Evolutionary conservation across 2,888 invertebrate species (phyloP).

Genomic region (Acanthosepion pharaonis): DNA sequence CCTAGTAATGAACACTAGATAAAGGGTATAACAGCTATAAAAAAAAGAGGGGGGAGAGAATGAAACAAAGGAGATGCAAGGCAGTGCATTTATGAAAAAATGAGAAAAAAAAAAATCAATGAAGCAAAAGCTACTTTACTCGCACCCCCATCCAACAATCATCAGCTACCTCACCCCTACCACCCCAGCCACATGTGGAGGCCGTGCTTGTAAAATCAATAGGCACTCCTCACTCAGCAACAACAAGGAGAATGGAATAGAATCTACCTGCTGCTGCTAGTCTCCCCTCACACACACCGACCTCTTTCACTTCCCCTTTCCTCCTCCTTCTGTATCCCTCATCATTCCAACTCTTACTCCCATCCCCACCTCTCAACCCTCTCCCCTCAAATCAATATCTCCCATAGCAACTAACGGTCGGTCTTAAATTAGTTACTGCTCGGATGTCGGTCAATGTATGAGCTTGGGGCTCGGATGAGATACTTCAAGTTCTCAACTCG

Average conservation of each 20-base stretch:
- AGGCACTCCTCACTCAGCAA: neutral
- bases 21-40: neutral
- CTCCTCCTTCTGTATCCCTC: no score
- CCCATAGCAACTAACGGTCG: slow-evolving; percentile 33
- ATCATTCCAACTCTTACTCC: neutral
- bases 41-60: no score
- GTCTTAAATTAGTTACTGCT: slow-evolving; percentile 16
- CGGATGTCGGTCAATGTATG: slow-evolving; percentile 33
- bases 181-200: no score
- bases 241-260: neutral
- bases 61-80: no score
- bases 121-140: neutral
- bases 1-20: neutral
- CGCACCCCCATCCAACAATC: no score
- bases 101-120: neutral
- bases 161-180: no score
- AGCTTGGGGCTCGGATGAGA: neutral
- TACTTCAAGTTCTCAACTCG: neutral
- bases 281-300: rapidly evolving
- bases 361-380: neutral
- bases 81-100: neutral
- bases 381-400: neutral
- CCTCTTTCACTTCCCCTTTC: no score
- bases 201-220: neutral
- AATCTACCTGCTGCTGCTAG: neutral